Conservation (phyloP, 2,113 vertebrate species). For the Sardina pilchardus region DNA sequence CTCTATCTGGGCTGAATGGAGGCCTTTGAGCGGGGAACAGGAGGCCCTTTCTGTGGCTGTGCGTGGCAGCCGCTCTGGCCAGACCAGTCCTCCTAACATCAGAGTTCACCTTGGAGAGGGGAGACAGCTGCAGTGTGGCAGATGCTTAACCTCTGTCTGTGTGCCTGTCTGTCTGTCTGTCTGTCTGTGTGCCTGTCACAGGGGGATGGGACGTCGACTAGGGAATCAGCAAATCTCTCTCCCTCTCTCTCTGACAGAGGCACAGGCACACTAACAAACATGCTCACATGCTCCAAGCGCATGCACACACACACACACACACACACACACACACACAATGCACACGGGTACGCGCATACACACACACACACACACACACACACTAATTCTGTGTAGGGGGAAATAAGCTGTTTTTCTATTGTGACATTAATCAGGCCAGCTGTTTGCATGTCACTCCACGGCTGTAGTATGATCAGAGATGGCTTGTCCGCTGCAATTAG, state of each 20-base stretch:
- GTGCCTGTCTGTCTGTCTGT: neutral
- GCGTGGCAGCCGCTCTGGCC: neutral
- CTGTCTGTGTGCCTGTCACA: neutral
- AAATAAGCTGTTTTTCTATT: neutral
- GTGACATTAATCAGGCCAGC: neutral
- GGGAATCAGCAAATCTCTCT: neutral
- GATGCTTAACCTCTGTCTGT: neutral
- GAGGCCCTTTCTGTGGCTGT: neutral
- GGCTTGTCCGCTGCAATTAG: neutral
- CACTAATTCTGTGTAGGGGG: neutral
- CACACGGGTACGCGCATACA: neutral
- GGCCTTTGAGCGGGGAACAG: constrained; percentile 1
- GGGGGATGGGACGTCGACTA: neutral
- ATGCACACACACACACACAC: neutral
- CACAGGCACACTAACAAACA: neutral
- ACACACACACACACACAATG: neutral
- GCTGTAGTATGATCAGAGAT: neutral
- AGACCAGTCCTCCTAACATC: neutral
- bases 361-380: neutral
- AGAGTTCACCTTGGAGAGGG: neutral
- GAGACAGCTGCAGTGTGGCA: neutral
- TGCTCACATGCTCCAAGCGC: too few species aligned
- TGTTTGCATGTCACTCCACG: neutral
- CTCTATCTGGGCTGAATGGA: neutral
- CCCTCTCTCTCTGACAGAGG: neutral